Evolutionary conservation across 2,113 vertebrate species (phyloP), one percentile per base, ranked within the genome.

Genomic region (Myiozetetes cayanensis): DNA sequence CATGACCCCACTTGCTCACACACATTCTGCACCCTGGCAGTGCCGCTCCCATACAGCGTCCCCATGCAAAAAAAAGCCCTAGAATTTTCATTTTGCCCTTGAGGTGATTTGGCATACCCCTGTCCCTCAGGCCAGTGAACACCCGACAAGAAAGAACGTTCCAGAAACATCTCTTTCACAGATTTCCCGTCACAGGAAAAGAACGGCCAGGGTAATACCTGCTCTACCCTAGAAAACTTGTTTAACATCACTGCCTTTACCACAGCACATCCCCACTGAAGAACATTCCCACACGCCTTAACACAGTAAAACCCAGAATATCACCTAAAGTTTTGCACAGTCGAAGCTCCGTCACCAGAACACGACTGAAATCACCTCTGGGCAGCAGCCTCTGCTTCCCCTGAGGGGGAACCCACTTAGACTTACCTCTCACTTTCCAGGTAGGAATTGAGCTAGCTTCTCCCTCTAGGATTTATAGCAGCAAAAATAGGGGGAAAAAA

Each of bases 381-480:
- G 2, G 6, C 30, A 24, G 3, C 9, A 65, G 3, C 4, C 25
- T 30, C 19, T 9, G 4, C 4, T 5, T 2, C 10, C 4, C 4
- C 24, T 11, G 1, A 59, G 6, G 2, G 0, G 0, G 12, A 21
- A 0, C 6, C 10, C 8, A 4, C n/a, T 20, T 13, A 17, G 3
- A 4, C 19, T 83, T 4, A 75, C 24, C 76, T 47, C 37, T 17
- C 3, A 0, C 5, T 10, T 23, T 6, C 18, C 1, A 0, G 0
- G 1, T 1, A 15, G 1, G 2, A 83, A 9, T 0, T 0, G 1
- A 0, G 2, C 20, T 9, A 0, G 0, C 1, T 1, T 22, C 8
- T 50, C 4, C 44, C 30, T 71, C 4, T 11, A 23, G 31, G 10
- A 47, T 33, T 62, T 56, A 66, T 16, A 78, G 37, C 6, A 14